These are phyloP conservation scores for Melospiza melodia DNA, from an alignment of 2,113 vertebrate genomes.

Conservation along the genomic window DNA sequence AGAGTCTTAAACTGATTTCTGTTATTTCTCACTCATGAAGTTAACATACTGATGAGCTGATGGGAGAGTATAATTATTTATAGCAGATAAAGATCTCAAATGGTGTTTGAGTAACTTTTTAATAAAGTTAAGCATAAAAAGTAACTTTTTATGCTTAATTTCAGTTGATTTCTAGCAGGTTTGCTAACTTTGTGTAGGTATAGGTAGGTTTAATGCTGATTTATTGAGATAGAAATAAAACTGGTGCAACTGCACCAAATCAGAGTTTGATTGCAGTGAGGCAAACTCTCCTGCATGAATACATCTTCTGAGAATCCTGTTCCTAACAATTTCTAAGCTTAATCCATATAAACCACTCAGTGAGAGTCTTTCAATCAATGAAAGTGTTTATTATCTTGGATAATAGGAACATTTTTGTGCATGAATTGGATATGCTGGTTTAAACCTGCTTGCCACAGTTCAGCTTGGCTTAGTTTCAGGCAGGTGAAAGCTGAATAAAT, in stretches of 20 bases:
- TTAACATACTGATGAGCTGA: neutral
- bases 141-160: neutral
- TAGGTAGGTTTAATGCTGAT: neutral
- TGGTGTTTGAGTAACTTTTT: neutral
- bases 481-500: neutral
- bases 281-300: neutral
- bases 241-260: neutral
- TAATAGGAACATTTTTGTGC: neutral
- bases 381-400: neutral
- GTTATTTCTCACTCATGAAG: neutral
- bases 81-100: neutral
- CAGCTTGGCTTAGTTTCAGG: neutral
- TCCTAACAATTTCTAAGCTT: neutral
- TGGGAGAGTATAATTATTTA: neutral
- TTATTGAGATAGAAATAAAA: neutral
- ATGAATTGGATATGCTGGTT: neutral
- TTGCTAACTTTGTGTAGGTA: neutral
- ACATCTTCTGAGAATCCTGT: neutral
- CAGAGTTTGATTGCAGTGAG: neutral
- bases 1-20: neutral
- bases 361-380: neutral
- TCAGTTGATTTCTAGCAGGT: neutral
- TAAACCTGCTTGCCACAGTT: neutral
- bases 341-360: neutral
- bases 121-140: neutral